Evolutionary conservation across 2,797 vertebrate genomes (phyloP).

Genomic region (Borostomias antarcticus): DNA sequence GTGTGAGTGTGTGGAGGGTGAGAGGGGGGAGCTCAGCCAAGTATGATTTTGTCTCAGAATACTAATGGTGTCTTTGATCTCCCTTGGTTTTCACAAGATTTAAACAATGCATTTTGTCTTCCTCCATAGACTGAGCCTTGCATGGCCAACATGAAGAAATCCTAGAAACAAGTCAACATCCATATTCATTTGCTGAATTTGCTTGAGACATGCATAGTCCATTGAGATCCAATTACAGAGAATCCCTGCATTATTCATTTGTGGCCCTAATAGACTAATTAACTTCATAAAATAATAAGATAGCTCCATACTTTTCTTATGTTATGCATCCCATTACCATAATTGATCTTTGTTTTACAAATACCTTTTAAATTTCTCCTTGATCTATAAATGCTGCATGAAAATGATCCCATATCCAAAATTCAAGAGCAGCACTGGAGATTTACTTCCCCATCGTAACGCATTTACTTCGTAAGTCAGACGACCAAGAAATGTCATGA

Average conservation of each 20-base stretch:
- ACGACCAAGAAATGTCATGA: not conserved
- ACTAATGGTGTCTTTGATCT: conserved; percentile 79
- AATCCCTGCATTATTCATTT: conserved; percentile 72
- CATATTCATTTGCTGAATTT: conserved; percentile 74
- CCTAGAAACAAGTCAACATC: conserved; percentile 73
- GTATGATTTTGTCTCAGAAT: conserved; percentile 74
- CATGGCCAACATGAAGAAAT: conserved; percentile 68
- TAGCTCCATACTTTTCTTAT: conserved; percentile 62
- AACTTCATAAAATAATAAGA: conserved; percentile 70
- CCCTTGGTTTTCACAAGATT: conserved; percentile 70
- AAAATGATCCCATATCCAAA: conserved; percentile 41
- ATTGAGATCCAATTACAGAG: conserved; percentile 77
- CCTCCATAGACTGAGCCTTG: conserved; percentile 68
- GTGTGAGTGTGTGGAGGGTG: conserved; percentile 63
- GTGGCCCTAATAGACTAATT: conserved; percentile 79
- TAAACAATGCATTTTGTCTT: conserved; percentile 73
- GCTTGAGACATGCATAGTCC: conserved; percentile 73
- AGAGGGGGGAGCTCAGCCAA: conserved; percentile 66
- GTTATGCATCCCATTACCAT: conserved; percentile 75
- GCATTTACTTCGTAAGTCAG: conserved; percentile 34
- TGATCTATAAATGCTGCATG: conserved; percentile 24
- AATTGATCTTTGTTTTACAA: conserved; percentile 79
- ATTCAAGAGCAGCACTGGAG: conserved; percentile 42
- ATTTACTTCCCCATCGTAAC: conserved; percentile 49
- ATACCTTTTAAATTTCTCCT: conserved; percentile 67